Evolutionary conservation across 2,113 vertebrate species (phyloP).

Genomic region (Myocastor coypus): DNA sequence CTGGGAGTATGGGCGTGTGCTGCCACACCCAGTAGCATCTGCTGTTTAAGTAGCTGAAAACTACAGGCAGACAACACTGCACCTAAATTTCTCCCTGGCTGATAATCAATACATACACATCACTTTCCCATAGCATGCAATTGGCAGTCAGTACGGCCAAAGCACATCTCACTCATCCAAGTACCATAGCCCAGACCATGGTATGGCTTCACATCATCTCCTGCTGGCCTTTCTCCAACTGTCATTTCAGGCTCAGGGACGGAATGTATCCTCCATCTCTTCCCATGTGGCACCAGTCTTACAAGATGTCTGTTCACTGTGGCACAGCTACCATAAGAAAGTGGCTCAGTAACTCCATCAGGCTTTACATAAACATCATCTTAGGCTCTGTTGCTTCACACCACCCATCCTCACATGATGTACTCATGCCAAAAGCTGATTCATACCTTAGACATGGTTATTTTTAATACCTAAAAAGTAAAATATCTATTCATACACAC

Average conservation of each 20-base stretch:
- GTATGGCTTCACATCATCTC: neutral
- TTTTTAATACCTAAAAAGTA: conserved; percentile 7
- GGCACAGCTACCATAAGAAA: neutral
- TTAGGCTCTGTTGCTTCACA: neutral
- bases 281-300: no score
- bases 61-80: neutral
- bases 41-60: neutral
- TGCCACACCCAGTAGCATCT: no score
- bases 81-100: neutral
- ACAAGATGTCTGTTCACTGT: neutral
- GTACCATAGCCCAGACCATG: neutral
- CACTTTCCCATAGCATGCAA: neutral
- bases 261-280: neutral
- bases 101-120: neutral
- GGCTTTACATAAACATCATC: neutral
- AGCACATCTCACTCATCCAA: neutral
- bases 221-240: neutral
- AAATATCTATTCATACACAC: neutral
- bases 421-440: neutral
- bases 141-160: neutral
- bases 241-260: neutral
- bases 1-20: no score
- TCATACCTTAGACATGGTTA: neutral
- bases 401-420: neutral
- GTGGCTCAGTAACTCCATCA: neutral